Conservation (phyloP, 2,113 vertebrate genomes). For the Propithecus coquereli region DNA sequence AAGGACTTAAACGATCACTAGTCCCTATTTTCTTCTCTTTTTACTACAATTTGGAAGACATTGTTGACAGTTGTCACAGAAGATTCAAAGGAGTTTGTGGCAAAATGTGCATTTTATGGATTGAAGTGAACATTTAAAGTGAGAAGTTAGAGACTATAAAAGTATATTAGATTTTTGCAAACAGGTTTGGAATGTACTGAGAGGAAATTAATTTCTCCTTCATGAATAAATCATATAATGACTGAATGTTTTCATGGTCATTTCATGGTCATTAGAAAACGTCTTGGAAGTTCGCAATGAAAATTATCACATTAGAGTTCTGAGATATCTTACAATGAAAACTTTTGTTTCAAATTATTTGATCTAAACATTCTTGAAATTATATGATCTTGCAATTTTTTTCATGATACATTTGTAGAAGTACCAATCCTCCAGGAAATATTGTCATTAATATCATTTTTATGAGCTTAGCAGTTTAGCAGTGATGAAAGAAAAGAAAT, state of each 20-base stretch:
- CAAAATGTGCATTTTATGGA: background rate
- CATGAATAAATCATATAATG: background rate
- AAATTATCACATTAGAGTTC: background rate
- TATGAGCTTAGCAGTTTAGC: background rate
- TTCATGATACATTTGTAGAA: background rate
- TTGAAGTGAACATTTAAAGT: background rate
- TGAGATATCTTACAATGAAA: background rate
- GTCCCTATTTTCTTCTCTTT: background rate
- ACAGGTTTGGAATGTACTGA: background rate
- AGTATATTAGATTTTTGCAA: background rate
- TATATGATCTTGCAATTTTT: background rate
- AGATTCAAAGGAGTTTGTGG: background rate
- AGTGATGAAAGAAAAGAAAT: background rate
- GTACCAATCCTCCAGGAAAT: background rate
- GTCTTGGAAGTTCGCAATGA: background rate
- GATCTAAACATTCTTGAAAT: background rate
- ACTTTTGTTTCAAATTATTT: conserved; percentile 1
- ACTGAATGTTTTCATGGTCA: background rate
- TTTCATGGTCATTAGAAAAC: background rate
- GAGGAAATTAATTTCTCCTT: background rate
- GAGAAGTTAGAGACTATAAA: background rate
- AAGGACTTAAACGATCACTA: background rate
- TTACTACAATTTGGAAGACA: background rate
- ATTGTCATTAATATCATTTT: background rate
- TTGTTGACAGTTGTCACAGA: background rate